phyloP scores from a whole-genome alignment of 2,113 vertebrate genomes.

The Leptodactylus fuscus region DNA sequence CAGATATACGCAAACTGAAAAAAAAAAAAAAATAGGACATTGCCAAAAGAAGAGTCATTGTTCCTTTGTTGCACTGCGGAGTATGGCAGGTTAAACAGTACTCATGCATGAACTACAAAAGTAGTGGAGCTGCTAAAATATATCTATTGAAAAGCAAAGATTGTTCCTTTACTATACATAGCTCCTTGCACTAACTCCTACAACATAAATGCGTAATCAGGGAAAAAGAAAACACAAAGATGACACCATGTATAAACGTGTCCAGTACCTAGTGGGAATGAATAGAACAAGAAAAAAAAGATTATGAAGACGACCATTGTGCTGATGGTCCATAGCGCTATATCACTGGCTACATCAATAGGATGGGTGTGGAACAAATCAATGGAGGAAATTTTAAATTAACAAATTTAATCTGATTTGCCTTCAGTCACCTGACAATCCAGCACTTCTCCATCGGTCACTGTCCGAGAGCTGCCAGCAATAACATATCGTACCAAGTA shows the following conservation, averaged over 20 bases:
- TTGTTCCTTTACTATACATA: background rate
- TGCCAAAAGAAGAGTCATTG: slow-evolving; percentile 32
- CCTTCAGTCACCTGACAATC: too few relatives aligned
- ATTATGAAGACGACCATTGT: too few relatives aligned
- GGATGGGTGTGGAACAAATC: too few relatives aligned
- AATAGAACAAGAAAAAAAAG: too few relatives aligned
- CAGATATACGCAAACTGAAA: slow-evolving; percentile 5
- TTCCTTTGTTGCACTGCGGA: slow-evolving; percentile 21
- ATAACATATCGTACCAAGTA: too few relatives aligned
- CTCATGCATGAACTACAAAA: background rate
- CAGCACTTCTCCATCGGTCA: too few relatives aligned
- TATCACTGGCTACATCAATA: too few relatives aligned
- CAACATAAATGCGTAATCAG: background rate
- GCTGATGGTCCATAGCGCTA: too few relatives aligned
- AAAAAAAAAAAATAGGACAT: slow-evolving; percentile 26
- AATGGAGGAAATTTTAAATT: too few relatives aligned
- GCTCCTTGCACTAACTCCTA: background rate
- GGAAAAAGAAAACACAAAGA: background rate
- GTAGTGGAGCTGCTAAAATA: background rate
- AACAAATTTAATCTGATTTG: too few relatives aligned
- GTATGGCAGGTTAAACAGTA: background rate
- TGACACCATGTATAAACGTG: background rate
- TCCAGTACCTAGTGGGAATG: too few relatives aligned
- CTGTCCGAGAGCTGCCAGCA: too few relatives aligned
- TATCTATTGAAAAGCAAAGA: background rate